These are phyloP conservation scores for Thamnaconus septentrionalis DNA, from an alignment of 2,113 vertebrate genomes.

Conservation along the genomic window DNA sequence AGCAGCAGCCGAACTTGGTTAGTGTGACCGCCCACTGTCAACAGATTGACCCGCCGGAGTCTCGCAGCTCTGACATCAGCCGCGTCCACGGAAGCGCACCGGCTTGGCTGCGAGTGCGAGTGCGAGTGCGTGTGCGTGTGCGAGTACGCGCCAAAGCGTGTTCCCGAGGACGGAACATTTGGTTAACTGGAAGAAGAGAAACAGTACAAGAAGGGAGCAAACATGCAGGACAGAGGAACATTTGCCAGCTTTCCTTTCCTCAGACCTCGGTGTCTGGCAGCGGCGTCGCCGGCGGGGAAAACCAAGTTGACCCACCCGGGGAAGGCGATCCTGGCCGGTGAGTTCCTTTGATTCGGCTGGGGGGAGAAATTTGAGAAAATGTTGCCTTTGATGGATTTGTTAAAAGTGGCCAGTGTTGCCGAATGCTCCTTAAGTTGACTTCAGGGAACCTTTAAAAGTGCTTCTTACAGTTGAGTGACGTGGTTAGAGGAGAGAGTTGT, in stretches of 20 bases:
- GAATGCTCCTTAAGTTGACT: too few relatives aligned
- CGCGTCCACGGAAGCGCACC: constrained; percentile 26
- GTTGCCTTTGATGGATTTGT: background rate
- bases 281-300: constrained; percentile 77
- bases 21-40: constrained; percentile 44
- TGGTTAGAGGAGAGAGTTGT: too few relatives aligned
- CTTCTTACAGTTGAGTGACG: too few relatives aligned
- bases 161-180: background rate
- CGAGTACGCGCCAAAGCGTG: too few relatives aligned
- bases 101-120: constrained; percentile 23
- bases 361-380: background rate
- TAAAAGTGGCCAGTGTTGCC: too few relatives aligned
- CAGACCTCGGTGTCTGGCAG: constrained; percentile 72
- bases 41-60: constrained; percentile 27
- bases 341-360: constrained; percentile 27
- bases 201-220: background rate
- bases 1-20: constrained; percentile 37
- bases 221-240: constrained; percentile 56
- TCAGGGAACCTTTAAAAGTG: too few relatives aligned
- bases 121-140: background rate
- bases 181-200: background rate
- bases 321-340: constrained; percentile 87
- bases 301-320: constrained; percentile 85
- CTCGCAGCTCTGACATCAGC: constrained; percentile 21
- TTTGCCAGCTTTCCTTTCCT: constrained; percentile 47